Percentiles rank a stretch among this genome's conserved stretches.
Conservation (phyloP, 1,140 invertebrate genomes). For the Chelonus insularis region DNA sequence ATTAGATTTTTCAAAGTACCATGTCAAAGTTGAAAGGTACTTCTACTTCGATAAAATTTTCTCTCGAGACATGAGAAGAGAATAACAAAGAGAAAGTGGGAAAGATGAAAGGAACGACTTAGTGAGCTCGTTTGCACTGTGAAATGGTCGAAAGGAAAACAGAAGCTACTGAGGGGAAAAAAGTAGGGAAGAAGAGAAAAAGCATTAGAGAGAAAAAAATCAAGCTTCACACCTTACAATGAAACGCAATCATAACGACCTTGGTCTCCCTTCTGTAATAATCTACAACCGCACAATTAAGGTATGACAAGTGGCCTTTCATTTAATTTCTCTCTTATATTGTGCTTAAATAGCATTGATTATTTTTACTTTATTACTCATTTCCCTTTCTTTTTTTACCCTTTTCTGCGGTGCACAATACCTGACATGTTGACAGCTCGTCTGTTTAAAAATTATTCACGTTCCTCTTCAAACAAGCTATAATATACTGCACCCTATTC, state of each 20-base stretch:
- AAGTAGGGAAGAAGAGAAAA: constrained; percentile 2
- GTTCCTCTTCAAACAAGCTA: too few species aligned
- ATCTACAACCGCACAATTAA: constrained; percentile 8
- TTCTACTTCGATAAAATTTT: background rate
- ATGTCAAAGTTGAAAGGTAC: background rate
- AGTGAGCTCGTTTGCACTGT: constrained; percentile 5
- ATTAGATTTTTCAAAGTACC: background rate
- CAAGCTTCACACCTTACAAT: constrained; percentile 12
- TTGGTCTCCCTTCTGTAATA: constrained; percentile 3
- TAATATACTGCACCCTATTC: too few species aligned
- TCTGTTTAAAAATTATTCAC: too few species aligned
- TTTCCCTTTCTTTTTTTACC: background rate
- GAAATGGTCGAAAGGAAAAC: background rate
- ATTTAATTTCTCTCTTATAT: constrained; percentile 3
- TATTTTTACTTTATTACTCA: background rate
- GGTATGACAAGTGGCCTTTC: constrained; percentile 13
- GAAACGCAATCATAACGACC: constrained; percentile 14
- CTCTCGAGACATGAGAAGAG: background rate
- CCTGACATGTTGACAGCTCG: too few species aligned
- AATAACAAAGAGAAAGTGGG: constrained; percentile 2
- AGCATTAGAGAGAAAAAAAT: constrained; percentile 15
- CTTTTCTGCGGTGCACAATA: too few species aligned
- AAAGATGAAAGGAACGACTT: constrained; percentile 18
- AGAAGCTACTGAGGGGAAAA: background rate
- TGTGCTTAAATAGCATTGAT: constrained; percentile 1